Evolutionary conservation across 2,888 invertebrate species (phyloP).

Genomic region (Philaethria dido): DNA sequence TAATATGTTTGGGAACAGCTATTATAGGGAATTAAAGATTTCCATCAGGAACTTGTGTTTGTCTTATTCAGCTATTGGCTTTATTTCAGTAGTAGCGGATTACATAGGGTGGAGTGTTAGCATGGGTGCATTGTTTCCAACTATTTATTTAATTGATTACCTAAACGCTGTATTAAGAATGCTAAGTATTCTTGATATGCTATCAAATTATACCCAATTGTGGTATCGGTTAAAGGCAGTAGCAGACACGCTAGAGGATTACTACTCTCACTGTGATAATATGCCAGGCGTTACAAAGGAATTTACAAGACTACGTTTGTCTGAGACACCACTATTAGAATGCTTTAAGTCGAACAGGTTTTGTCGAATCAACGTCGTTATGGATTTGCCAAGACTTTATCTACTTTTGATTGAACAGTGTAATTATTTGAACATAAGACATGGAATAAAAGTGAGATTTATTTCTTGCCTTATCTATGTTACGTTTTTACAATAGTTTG

Average conservation of each 20-base stretch:
- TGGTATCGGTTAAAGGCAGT: conserved; percentile 42
- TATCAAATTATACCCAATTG: conserved; percentile 40
- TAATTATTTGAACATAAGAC: conserved; percentile 43
- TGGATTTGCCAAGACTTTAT: conserved; percentile 41
- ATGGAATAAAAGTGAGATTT: conserved; percentile 44
- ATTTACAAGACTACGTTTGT: neutral
- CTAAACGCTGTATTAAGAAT: conserved; percentile 36
- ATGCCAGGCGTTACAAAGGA: conserved; percentile 27
- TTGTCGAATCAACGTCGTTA: conserved; percentile 27
- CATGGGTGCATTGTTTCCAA: conserved; percentile 24
- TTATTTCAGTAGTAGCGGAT: conserved; percentile 22
- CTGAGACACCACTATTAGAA: conserved; percentile 23
- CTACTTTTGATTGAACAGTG: conserved; percentile 43
- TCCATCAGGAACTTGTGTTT: conserved; percentile 19
- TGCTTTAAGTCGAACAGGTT: conserved; percentile 34
- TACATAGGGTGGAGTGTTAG: conserved; percentile 30
- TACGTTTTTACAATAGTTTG: too few species aligned
- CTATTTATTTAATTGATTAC: conserved; percentile 36
- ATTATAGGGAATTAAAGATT: conserved; percentile 24
- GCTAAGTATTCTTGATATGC: conserved; percentile 39
- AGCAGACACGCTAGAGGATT: conserved; percentile 38
- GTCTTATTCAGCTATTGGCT: conserved; percentile 15
- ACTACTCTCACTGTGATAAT: conserved; percentile 26
- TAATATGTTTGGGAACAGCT: conserved; percentile 12
- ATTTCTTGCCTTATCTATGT: too few species aligned